Evolutionary conservation across 1,140 invertebrate genomes (phyloP), one percentile per base, ranked within the genome.

Genomic region (Sipha flava): DNA sequence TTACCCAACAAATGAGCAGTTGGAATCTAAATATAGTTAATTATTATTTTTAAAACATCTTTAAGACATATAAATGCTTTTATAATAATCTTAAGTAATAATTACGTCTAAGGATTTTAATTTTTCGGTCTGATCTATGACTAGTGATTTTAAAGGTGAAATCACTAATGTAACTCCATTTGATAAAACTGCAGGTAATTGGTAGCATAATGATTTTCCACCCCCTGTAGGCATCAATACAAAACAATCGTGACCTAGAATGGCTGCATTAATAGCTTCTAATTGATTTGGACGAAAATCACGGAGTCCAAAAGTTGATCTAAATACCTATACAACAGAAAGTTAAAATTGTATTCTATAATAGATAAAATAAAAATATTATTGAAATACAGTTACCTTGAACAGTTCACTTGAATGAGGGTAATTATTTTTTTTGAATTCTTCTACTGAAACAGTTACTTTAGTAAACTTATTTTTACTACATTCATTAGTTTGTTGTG

Each of bases 211-310:
- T 49, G 95, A 97, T 87, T 99, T 99, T 82, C 98, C 98, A 81
- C 96, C 96, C 34, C 97, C 98, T 64, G 97, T 99, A 14, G 97
- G 97, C 97, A 99, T 99, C 0, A 99, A 88, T 4, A 99, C 91
- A 85, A 99, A 97, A 82, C 93, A 94, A 85, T 99, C 97, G 83
- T 94, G 89, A 5, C 91, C 90, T 6, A 96, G 86, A 62, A 99
- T 83, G 1, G 94, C 92, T 12, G 96, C 96, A 87, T 99, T 98
- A 81, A 99, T 95, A 18, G 95, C 94, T 87, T 95, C 93, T 72
- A 97, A 85, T 84, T 99, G 98, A 86, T 97, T 97, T 3, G 92
- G 91, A 3, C 97, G 89, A 85, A 99, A 99, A 5, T 88, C 88
- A 81, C 91, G 89, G 18, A 99, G 87, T 75, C 95, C 94, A 88